Evolutionary conservation across 2,797 vertebrate genomes (phyloP), one percentile per base, ranked within the genome.

Genomic region (Stomatorhinus walkeri): DNA sequence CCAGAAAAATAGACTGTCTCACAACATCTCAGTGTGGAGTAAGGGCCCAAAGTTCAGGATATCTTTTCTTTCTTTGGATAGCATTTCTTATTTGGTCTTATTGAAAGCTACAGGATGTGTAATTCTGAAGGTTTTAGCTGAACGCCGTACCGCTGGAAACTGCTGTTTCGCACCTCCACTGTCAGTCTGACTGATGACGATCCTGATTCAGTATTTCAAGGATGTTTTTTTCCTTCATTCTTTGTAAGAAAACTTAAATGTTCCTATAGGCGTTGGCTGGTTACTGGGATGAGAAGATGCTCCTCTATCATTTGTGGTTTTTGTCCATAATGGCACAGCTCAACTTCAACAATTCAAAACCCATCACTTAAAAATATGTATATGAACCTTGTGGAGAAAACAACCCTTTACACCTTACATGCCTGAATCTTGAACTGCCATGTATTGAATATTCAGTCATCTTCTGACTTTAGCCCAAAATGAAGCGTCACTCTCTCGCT

Each of bases 391-490:
- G 14, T 81, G 32, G 19, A n/a, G 36, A 43, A 46, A 46, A 19
- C 40, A 43, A 0, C 76, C 40, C 5, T 46, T 46, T 22, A 9
- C 76, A 22, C 76, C 36, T 46, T 19, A 81, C 68, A 72, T 72
- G 68, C 68, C 36, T 22, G 76, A 81, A 8, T 46, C 76, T 81
- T 81, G 2, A 81, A 46, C 76, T 81, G 76, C 76, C 68, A 72
- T 81, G 76, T 81, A n/a, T n/a, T 46, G n/a, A n/a, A 81, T 81
- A 40, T 72, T 32, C 68, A 36, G 68, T 72, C 68, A 72, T 72
- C 68, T 16, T 72, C 68, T 72, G 68, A 16, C 32, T 64, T 64
- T 28, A 64, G 24, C 61, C 24, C 61, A 28, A 9, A 64, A 64
- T 64, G 61, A 64, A 28, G 28, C 4, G 28, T 76, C 68, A 16